phyloP scores from a whole-genome alignment of 2,888 invertebrate genomes.

The Sminthurides aquaticus region DNA sequence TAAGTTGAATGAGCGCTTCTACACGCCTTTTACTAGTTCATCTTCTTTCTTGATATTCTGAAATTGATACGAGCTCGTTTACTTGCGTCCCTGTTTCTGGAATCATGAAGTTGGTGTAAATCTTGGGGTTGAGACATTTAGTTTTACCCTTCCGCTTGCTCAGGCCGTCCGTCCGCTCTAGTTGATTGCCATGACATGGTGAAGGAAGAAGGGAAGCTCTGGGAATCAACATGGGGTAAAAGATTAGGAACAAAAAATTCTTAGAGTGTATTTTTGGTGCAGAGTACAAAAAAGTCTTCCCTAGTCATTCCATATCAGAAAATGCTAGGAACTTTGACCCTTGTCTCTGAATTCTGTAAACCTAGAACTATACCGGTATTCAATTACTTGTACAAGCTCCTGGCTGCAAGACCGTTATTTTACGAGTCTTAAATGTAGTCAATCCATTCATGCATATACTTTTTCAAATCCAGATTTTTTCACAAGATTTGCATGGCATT shows the following conservation, averaged over 20 bases:
- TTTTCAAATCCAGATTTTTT: too few relatives aligned
- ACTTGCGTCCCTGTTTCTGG: not conserved
- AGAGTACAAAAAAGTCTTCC: slow-evolving; percentile 16
- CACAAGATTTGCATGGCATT: not conserved
- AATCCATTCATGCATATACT: not conserved
- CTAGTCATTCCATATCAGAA: slow-evolving; percentile 21
- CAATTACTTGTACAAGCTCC: too few relatives aligned
- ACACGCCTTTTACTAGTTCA: not conserved
- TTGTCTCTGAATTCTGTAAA: slow-evolving; percentile 1
- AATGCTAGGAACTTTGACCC: slow-evolving; percentile 36
- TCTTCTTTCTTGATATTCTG: too few relatives aligned
- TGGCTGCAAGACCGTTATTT: too few relatives aligned
- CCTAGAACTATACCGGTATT: too few relatives aligned
- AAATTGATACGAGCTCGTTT: too few relatives aligned
- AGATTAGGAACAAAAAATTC: slow-evolving; percentile 18
- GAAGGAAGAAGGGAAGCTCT: not conserved
- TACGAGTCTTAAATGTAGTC: too few relatives aligned
- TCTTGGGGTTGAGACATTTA: not conserved
- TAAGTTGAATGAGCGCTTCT: not conserved
- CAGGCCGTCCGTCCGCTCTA: too few relatives aligned
- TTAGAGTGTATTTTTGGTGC: slow-evolving; percentile 24
- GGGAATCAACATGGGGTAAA: not conserved
- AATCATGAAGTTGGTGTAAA: not conserved
- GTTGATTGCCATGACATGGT: too few relatives aligned
- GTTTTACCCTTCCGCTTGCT: not conserved